Evolutionary conservation across 2,888 invertebrate species (phyloP).

Genomic region (Sphecodes monilicornis): DNA sequence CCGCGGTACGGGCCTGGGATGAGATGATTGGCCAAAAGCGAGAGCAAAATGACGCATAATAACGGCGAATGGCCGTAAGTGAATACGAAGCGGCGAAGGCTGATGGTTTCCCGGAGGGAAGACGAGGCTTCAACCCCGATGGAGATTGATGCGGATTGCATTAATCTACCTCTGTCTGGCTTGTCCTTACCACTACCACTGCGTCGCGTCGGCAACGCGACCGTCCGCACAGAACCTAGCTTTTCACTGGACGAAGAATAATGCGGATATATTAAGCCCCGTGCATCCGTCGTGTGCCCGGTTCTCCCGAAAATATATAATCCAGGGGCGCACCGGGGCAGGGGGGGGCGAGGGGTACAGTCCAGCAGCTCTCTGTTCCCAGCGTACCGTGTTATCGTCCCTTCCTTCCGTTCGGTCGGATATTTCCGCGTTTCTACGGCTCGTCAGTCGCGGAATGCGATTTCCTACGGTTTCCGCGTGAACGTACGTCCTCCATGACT

Average conservation of each 20-base stretch:
- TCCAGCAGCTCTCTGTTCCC: slow-evolving; percentile 49
- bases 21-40: slow-evolving; percentile 43
- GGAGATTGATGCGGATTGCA: slow-evolving; percentile 78
- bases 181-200: slow-evolving; percentile 42
- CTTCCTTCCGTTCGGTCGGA: slow-evolving; percentile 46
- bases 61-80: slow-evolving; percentile 57
- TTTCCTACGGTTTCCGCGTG: slow-evolving; percentile 43
- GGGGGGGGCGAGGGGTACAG: too few relatives aligned
- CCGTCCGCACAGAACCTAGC: neutral
- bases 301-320: slow-evolving; percentile 41
- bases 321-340: slow-evolving; percentile 24
- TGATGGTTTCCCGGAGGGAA: slow-evolving; percentile 59
- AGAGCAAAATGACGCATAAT: slow-evolving; percentile 51
- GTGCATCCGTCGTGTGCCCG: slow-evolving; percentile 10
- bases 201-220: neutral
- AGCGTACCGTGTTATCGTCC: slow-evolving; percentile 48
- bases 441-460: slow-evolving; percentile 54
- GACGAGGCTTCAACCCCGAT: slow-evolving; percentile 72
- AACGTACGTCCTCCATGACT: slow-evolving; percentile 18
- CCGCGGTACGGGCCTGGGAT: slow-evolving; percentile 3
- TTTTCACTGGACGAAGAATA: slow-evolving; percentile 70
- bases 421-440: slow-evolving; percentile 54
- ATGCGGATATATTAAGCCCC: slow-evolving; percentile 70
- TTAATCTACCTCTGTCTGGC: slow-evolving; percentile 76
- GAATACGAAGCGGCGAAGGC: slow-evolving; percentile 58